phyloP scores from a whole-genome alignment of 2,888 invertebrate genomes.

The Orgyia antiqua region DNA sequence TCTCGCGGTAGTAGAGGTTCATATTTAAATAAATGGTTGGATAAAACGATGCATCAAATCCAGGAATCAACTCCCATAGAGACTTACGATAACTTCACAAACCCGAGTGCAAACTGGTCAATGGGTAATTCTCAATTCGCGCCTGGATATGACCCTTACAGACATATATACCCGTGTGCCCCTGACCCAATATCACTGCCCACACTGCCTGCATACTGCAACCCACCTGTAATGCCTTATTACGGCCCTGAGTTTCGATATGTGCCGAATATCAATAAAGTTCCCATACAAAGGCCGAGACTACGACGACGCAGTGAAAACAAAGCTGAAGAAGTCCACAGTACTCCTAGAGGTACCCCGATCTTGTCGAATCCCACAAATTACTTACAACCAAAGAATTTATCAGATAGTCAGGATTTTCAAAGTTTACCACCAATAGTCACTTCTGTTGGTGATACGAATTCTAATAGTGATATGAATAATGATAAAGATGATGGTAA shows the following conservation, averaged over 20 bases:
- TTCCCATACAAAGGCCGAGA: conserved; percentile 56
- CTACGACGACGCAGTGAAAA: conserved; percentile 44
- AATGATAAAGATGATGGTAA: conserved; percentile 76
- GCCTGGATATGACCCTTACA: conserved; percentile 64
- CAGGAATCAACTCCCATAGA: conserved; percentile 61
- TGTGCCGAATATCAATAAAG: conserved; percentile 50
- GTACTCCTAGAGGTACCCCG: conserved; percentile 35
- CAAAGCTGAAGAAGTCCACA: conserved; percentile 50
- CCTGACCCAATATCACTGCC: conserved; percentile 82
- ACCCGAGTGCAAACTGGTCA: conserved; percentile 50
- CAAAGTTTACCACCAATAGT: conserved; percentile 86
- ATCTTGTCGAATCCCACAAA: conserved; percentile 32
- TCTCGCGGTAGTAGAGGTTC: conserved; percentile 59
- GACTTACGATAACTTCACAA: conserved; percentile 50
- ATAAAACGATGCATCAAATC: conserved; percentile 66
- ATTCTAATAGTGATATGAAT: conserved; percentile 64
- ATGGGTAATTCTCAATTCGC: conserved; percentile 53
- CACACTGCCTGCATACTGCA: conserved; percentile 77
- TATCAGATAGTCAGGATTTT: conserved; percentile 70
- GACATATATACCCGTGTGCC: conserved; percentile 73
- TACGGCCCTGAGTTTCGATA: conserved; percentile 58
- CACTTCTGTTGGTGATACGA: conserved; percentile 71
- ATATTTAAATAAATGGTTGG: conserved; percentile 72
- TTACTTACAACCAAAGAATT: conserved; percentile 62
- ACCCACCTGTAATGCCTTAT: conserved; percentile 39